Evolutionary conservation across 1,140 invertebrate species (phyloP), one percentile per base, ranked within the genome.

Genomic region (Caenorhabditis tropicalis): DNA sequence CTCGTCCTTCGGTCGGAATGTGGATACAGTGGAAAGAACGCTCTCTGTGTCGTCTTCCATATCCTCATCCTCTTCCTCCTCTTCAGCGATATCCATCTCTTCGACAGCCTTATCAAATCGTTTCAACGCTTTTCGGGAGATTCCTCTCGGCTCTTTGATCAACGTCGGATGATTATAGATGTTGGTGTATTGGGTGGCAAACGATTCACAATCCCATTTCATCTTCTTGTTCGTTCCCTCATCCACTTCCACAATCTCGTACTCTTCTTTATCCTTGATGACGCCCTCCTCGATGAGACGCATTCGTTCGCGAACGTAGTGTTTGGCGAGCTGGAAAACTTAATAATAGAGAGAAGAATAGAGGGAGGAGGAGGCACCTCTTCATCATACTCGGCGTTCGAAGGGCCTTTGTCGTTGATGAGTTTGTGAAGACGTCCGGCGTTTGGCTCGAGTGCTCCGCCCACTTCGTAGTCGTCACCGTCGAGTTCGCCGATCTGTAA

Each of bases 141-240:
- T 31, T 27, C 82, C 56, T 27, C 58, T 94, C 87, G 90, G 90
- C 89, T 96, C 95, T 65, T 93, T 92, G 85, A 97, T 97, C 6
- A 96, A 33, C 12, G 85, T 85, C 5, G 89, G 88, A 86, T 89
- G 88, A 79, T 91, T 91, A 79, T 90, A 88, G 36, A 88, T 31
- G 65, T 86, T 87, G 3, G 89, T 86, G 74, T 91, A 88, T 51
- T 89, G 89, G 1, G 89, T 89, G 16, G 89, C 91, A 89, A 98
- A 95, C 83, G 95, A 95, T 92, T 98, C 95, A 92, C 96, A 98
- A 92, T 98, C 96, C 95, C 95, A 98, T 91, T 94, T 94, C 91
- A 85, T 81, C 48, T 82, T 79, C 83, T 91, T 91, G 5, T 79
- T 83, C 24, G 65, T 82, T 31, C 39, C 65, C 79, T 81, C 85